Evolutionary conservation across 2,888 invertebrate species (phyloP), one percentile per base, ranked within the genome.

Genomic region (Holacanthella duospinosa): DNA sequence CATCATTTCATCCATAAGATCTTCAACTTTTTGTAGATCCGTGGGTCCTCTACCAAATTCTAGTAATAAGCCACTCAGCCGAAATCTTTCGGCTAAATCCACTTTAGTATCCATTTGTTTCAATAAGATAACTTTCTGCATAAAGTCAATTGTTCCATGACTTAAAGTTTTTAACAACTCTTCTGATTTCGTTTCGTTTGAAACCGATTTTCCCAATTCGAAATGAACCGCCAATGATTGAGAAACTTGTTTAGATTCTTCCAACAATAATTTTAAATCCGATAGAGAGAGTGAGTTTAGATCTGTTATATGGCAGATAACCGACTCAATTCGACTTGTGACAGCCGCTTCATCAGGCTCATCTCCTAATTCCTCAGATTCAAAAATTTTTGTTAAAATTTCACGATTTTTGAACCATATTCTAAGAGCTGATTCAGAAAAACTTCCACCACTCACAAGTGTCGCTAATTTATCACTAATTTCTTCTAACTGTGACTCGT

Each of bases 71-170:
- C 29, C 29, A 54, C 27, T 44, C 24, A 55, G 25, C 16, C n/a
- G 29, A 3, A 29, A 21, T 16, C 25, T 54, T 29, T 29, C 26
- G 24, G 6, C 9, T 2, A 27, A 9, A 21, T 28, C n/a, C 6
- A n/a, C n/a, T 24, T 36, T 56, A 55, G 12, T 43, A 29, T 29
- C 19, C 27, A 69, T 26, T 12, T 67, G 64, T 29, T 67, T 64
- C 26, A 69, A 28, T 12, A 67, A 61, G 16, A 62, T 64, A n/a
- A 69, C 28, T 58, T 69, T 66, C 48, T 61, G 29, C 2, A 69
- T 57, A 25, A 67, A 44, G 21, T 62, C 63, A 55, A 58, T 44
- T 24, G 65, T 63, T 29, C 60, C 57, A 0, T 59, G 59, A 53
- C 48, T 48, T 4, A 48, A 21, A 21, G 6, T 48, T 21, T 9